These are phyloP conservation scores for Hypsibius dujardini DNA, from an alignment of 1,140 invertebrate species.

Conservation along the genomic window DNA sequence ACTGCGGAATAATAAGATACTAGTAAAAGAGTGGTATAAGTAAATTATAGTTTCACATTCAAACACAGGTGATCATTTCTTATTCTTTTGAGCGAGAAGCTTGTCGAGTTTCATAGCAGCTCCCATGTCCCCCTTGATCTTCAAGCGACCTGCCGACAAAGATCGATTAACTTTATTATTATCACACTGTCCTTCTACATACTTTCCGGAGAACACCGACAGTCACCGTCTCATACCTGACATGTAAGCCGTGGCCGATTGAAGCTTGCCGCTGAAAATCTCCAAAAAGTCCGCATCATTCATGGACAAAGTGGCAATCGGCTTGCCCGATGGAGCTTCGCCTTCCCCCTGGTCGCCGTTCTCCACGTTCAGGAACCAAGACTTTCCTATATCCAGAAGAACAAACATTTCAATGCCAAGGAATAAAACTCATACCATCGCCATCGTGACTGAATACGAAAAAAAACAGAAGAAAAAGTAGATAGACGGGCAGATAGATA, in stretches of 20 bases:
- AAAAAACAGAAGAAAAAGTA: constrained; percentile 19
- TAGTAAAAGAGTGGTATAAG: too few species aligned
- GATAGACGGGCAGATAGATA: constrained; percentile 5
- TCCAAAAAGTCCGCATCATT: constrained; percentile 42
- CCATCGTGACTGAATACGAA: constrained; percentile 23
- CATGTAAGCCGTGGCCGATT: constrained; percentile 4
- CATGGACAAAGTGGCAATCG: constrained; percentile 71
- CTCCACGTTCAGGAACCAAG: constrained; percentile 21
- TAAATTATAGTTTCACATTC: too few species aligned
- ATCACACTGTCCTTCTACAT: too few species aligned
- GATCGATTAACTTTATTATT: too few species aligned
- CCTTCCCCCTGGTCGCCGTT: background rate
- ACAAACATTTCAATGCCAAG: too few species aligned
- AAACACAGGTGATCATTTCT: too few species aligned
- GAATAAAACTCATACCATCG: too few species aligned
- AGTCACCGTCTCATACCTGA: too few species aligned
- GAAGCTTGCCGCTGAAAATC: constrained; percentile 35
- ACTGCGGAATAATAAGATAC: too few species aligned
- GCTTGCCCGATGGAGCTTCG: constrained; percentile 28
- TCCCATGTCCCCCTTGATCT: background rate
- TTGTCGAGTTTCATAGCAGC: constrained; percentile 3
- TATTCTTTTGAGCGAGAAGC: too few species aligned
- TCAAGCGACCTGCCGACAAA: too few species aligned
- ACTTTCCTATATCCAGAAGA: constrained; percentile 22
- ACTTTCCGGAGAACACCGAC: too few species aligned